Evolutionary conservation across 1,140 invertebrate species (phyloP), one percentile per base, ranked within the genome.

Genomic region (Rhynchophorus ferrugineus): DNA sequence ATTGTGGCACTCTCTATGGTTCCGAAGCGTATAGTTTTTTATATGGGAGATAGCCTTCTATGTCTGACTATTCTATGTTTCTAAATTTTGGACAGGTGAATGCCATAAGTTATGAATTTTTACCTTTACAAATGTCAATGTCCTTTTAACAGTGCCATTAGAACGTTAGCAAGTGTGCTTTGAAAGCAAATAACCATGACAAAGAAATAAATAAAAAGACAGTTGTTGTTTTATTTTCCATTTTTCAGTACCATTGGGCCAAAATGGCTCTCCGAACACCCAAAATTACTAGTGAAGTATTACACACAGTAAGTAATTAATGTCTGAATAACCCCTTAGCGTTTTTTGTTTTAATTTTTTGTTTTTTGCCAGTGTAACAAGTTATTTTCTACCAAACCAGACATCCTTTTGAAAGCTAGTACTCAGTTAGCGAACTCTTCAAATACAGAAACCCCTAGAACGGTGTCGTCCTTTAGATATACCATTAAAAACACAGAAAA

Each of bases 221-320:
- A 51, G 55, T 57, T 53, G 49, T 53, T 53, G 36, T 53, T 42
- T 47, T 42, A 51, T 43, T 51, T 41, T 42, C 34, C 49, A 53
- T 53, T 5, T 33, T 42, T 46, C n/a, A 49, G 50, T 46, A 53
- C 49, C 43, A 36, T 33, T 22, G 22, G 22, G 47, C 50, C 50
- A 58, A 54, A 54, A 58, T 58, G 56, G 56, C 51, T 58, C 49
- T 54, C 9, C 52, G 43, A 58, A 47, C 44, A 39, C 41, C 43
- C 56, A 58, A 58, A 58, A 58, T 58, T 58, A 42, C 41, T 24
- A 48, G 56, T 58, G 56, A 58, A 54, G 6, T 58, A 9, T 16
- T 54, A 11, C 46, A 44, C 41, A 54, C 44, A 13, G 56, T 58
- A 46, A 54, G 56, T 58, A 24, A 20, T 34, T 19, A 9, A 11